Base-by-base conservation (phyloP, 2,888 invertebrate species). In the Carpatolechia fugitivella region DNA sequence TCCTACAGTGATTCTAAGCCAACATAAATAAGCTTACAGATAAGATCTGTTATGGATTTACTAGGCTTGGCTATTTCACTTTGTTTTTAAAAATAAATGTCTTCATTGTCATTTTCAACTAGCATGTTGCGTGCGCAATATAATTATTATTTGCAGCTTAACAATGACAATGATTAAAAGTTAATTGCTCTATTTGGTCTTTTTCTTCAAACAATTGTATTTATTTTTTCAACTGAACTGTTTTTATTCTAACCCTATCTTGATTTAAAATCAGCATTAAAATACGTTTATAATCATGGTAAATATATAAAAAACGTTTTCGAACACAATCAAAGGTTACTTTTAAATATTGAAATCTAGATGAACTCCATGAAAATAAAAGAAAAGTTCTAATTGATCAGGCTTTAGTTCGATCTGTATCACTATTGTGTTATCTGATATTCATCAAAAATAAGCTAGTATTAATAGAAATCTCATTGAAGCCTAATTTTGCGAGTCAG, bases 401-500 rank as follows among this genome's bases (percentile, higher is more conserved):
- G 38, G 38, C 20, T 29, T 50, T 36, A 11, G 29, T 16, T 7
- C 24, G 20, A 50, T 36, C 20, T 11, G 20, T 41, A 36, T 49
- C n/a, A n/a, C n/a, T n/a, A n/a, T n/a, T n/a, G n/a, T n/a, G n/a
- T n/a, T n/a, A n/a, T n/a, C n/a, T n/a, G n/a, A n/a, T n/a, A n/a
- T n/a, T 30, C 3, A 4, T 24, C 40, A 41, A 29, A 20, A 33
- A 14, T 16, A 38, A 38, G 38, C 40, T 38, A 1, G 13, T 48
- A 38, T 47, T 47, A 35, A 46, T 48, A 40, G 33, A 58, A 60
- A 56, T 50, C 52, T 52, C 49, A 53, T 57, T 56, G 54, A 55
- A 16, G 48, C 40, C 56, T 54, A 58, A 63, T 61, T 63, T 55
- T 49, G 44, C 55, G 56, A 59, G 47, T 60, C 60, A 60, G 49